Conservation (phyloP, 1,140 invertebrate species). For the Sinonovacula constricta region DNA sequence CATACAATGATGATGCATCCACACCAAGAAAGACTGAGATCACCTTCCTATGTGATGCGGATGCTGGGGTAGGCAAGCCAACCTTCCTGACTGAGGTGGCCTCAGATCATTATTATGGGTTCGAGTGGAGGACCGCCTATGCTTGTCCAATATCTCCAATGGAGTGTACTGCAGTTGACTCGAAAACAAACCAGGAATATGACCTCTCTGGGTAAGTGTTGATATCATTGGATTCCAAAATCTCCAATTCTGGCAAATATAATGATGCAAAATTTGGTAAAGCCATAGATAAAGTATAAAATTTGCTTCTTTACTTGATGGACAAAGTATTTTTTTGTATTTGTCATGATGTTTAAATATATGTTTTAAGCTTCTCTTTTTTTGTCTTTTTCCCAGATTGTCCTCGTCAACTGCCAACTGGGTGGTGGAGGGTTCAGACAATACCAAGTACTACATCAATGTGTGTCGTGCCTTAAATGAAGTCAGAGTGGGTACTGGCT, state of each 20-base stretch:
- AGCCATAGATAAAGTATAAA: too few relatives aligned
- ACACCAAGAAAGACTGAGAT: slow-evolving; percentile 73
- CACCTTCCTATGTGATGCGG: slow-evolving; percentile 75
- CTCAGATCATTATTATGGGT: slow-evolving; percentile 67
- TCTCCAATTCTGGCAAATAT: too few relatives aligned
- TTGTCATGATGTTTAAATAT: too few relatives aligned
- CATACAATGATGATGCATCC: slow-evolving; percentile 63
- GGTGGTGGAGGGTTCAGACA: slow-evolving; percentile 63
- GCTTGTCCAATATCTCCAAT: slow-evolving; percentile 71
- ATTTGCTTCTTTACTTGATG: too few relatives aligned
- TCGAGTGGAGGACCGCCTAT: slow-evolving; percentile 76
- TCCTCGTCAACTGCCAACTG: slow-evolving; percentile 65
- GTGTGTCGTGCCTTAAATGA: slow-evolving; percentile 71
- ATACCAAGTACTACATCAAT: slow-evolving; percentile 75
- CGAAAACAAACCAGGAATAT: slow-evolving; percentile 66
- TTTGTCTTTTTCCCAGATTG: slow-evolving; percentile 35
- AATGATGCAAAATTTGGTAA: too few relatives aligned
- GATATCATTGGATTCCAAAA: too few relatives aligned
- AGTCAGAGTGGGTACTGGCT: slow-evolving; percentile 56
- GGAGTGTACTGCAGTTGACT: slow-evolving; percentile 72
- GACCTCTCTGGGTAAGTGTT: slow-evolving; percentile 73
- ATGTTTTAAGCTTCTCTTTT: slow-evolving; percentile 6
- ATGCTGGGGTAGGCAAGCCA: slow-evolving; percentile 70
- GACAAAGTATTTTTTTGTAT: too few relatives aligned
- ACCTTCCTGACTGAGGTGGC: slow-evolving; percentile 66